phyloP scores from a whole-genome alignment of 2,797 vertebrate species.

The Cygnus olor region DNA sequence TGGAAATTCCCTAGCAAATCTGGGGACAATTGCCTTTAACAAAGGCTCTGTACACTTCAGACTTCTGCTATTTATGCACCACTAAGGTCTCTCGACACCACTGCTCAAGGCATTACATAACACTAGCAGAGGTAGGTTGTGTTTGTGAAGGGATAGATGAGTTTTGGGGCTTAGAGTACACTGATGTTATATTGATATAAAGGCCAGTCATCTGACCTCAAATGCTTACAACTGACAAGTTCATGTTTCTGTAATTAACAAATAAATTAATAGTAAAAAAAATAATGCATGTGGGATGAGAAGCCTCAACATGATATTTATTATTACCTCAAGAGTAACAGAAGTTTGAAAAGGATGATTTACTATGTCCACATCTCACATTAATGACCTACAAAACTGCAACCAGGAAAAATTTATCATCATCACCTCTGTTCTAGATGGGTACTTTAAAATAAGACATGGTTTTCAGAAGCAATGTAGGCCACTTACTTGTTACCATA shows the following conservation, averaged over 20 bases:
- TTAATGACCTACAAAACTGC: background rate
- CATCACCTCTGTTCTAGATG: background rate
- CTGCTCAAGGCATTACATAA: background rate
- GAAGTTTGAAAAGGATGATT: background rate
- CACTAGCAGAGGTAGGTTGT: rapidly evolving
- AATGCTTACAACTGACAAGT: rapidly evolving
- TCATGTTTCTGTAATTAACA: background rate
- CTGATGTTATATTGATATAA: background rate
- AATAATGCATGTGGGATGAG: background rate
- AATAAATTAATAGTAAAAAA: background rate
- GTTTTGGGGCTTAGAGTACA: rapidly evolving
- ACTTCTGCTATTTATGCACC: background rate
- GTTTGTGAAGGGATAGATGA: background rate
- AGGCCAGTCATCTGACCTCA: background rate
- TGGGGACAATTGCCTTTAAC: background rate
- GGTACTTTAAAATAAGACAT: background rate
- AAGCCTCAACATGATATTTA: background rate
- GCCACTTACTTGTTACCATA: slow-evolving; percentile 93
- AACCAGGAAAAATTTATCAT: background rate
- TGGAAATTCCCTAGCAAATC: background rate
- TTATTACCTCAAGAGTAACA: background rate
- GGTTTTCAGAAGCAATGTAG: background rate
- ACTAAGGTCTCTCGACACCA: background rate
- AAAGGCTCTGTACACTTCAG: background rate
- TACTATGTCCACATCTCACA: too few relatives aligned